A percentile compares a stretch with the other conserved stretches of the same genome.
Evolutionary conservation across 2,113 vertebrate genomes (phyloP).

Genomic region (Pardalotus punctatus): DNA sequence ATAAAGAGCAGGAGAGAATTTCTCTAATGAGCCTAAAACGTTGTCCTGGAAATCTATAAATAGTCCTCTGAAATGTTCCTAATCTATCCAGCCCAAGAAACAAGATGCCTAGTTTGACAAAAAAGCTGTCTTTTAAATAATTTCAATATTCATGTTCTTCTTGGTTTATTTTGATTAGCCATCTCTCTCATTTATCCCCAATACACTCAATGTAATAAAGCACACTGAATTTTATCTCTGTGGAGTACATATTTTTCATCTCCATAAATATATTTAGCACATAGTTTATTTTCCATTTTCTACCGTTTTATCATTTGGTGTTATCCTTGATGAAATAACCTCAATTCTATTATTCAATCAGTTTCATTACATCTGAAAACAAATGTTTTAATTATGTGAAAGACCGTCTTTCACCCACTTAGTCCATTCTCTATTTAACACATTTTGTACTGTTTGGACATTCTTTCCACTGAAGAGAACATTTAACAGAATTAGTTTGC

Average conservation of each 20-base stretch:
- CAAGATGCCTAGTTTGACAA: not conserved
- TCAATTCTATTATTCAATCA: not conserved
- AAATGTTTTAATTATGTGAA: slow-evolving; percentile 35
- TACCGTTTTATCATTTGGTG: not conserved
- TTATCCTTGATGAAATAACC: not conserved
- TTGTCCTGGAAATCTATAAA: not conserved
- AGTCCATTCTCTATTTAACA: slow-evolving; percentile 34
- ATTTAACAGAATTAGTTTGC: slow-evolving; percentile 1
- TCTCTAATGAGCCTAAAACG: not conserved
- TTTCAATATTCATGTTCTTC: not conserved
- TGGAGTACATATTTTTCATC: not conserved
- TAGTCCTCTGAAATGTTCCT: not conserved
- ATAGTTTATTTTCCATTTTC: not conserved
- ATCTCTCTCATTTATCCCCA: not conserved
- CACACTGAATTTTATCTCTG: not conserved
- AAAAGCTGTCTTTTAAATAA: not conserved
- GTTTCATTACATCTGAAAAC: slow-evolving; percentile 20
- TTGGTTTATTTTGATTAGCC: not conserved
- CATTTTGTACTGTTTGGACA: not conserved
- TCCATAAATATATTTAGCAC: not conserved
- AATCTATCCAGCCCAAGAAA: not conserved
- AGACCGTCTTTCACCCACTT: slow-evolving; percentile 18
- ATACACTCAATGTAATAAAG: not conserved
- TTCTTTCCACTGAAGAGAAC: not conserved
- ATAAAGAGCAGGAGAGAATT: not conserved